Evolutionary conservation across 1,140 invertebrate species (phyloP), one percentile per base, ranked within the genome.

Genomic region (Drosophila dunni): DNA sequence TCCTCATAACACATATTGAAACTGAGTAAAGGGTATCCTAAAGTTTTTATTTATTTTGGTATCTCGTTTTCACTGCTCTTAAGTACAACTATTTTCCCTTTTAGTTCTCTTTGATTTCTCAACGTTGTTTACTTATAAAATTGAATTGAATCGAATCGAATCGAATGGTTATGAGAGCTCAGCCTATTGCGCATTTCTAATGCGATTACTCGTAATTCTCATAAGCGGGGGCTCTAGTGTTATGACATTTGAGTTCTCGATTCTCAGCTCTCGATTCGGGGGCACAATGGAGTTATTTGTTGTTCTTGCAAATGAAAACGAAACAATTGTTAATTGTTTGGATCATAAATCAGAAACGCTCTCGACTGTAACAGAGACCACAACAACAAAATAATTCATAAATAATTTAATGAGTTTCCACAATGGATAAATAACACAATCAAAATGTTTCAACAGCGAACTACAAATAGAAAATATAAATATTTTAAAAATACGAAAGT

Each of bases 321-420:
- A 33, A 77, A 62, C 73, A 75, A 74, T 64, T 81, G 81, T 51
- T 64, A 78, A 50, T 79, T 84, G 81, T 72, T 79, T 71, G 68
- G 63, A 56, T 58, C 82, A 76, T 85, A 85, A 85, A 85, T 85
- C 82, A 85, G 66, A 75, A 72, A 57, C 42, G 75, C 82, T 86
- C 79, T 82, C 82, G 66, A 82, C 63, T 85, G 83, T 75, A 85
- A 79, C 82, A 68, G 75, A 86, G 78, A 78, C 17, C 17, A 20
- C 17, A 20, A 50, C 10, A 57, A 63, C 29, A 17, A 38, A 53
- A 66, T 13, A 57, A 36, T 48, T 13, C 15, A 10, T 40, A 20
- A 36, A 17, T 8, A 46, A 11, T 56, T 42, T 13, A 15, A 48
- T 36, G 57, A 53, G 34, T 53, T 34, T 53, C 50, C 36, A 11